Conservation (phyloP, 2,888 invertebrate genomes). For the Lathronympha strigana region DNA sequence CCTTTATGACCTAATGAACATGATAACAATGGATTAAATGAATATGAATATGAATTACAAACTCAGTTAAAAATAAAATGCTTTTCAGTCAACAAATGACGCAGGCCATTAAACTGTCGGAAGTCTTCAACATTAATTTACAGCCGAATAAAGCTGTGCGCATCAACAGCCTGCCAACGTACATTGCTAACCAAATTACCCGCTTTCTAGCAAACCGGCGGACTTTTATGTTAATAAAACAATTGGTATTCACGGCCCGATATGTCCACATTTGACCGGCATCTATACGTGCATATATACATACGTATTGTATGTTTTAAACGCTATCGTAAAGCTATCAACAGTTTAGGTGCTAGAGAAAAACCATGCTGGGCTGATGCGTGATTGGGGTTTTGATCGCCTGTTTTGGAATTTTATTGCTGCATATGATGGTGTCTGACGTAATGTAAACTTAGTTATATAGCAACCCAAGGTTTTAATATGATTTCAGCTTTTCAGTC, state of each 20-base stretch:
- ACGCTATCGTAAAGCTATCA: constrained; percentile 82
- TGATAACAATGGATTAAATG: no score
- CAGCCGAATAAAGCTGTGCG: constrained; percentile 64
- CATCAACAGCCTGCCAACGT: constrained; percentile 74
- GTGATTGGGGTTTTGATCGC: constrained; percentile 75
- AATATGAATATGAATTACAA: no score
- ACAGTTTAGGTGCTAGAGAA: constrained; percentile 74
- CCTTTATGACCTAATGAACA: no score
- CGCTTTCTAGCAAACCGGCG: constrained; percentile 83
- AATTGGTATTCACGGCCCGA: constrained; percentile 78
- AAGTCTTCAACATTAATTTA: constrained; percentile 71
- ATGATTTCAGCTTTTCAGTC: not conserved
- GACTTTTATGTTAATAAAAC: constrained; percentile 80
- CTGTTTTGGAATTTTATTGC: constrained; percentile 44
- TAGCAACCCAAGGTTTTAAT: not conserved
- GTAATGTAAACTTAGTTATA: not conserved
- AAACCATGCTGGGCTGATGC: constrained; percentile 72
- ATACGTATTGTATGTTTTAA: constrained; percentile 81
- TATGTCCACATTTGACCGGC: constrained; percentile 82
- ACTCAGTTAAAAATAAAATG: not conserved
- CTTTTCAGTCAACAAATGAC: constrained; percentile 16
- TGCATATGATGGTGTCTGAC: constrained; percentile 11
- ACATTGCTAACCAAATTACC: constrained; percentile 81
- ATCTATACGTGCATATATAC: constrained; percentile 68
- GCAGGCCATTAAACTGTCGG: constrained; percentile 56